These are phyloP conservation scores for Drosophila triauraria DNA, from an alignment of 1,140 invertebrate genomes.

Conservation along the genomic window DNA sequence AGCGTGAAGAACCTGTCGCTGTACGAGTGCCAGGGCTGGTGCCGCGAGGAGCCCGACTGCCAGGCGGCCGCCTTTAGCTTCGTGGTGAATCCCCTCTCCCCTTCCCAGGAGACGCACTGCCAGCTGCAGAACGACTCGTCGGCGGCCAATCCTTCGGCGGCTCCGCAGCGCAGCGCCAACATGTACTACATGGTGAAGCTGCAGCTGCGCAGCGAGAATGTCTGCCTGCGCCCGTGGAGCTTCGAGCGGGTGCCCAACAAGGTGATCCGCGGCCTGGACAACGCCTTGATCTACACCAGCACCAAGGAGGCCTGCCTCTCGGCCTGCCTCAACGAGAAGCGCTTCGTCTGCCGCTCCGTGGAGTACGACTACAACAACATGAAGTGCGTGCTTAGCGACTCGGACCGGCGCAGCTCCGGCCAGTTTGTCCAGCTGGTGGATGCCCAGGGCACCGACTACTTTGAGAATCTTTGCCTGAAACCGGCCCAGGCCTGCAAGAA, in stretches of 20 bases:
- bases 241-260: constrained; percentile 97
- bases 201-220: constrained; percentile 95
- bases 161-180: constrained; percentile 93
- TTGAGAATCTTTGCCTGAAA: constrained; percentile 97
- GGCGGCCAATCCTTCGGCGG: constrained; percentile 93
- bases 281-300: constrained; percentile 96
- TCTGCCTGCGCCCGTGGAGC: constrained; percentile 95
- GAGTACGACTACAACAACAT: constrained; percentile 97
- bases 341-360: constrained; percentile 95
- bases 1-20: constrained; percentile 96
- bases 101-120: constrained; percentile 96
- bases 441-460: constrained; percentile 96
- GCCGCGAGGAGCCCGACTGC: constrained; percentile 95
- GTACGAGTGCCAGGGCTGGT: constrained; percentile 98
- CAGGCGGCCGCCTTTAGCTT: constrained; percentile 96
- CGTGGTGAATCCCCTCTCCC: constrained; percentile 95
- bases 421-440: constrained; percentile 94
- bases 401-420: constrained; percentile 93
- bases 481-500: constrained; percentile 93
- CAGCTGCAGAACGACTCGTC: constrained; percentile 96
- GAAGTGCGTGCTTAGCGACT: constrained; percentile 95
- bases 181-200: constrained; percentile 98
- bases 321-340: constrained; percentile 95
- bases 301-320: constrained; percentile 97
- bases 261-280: constrained; percentile 94